Base-by-base conservation (phyloP, 1,140 invertebrate species). In the Drosophila pectinifera region DNA sequence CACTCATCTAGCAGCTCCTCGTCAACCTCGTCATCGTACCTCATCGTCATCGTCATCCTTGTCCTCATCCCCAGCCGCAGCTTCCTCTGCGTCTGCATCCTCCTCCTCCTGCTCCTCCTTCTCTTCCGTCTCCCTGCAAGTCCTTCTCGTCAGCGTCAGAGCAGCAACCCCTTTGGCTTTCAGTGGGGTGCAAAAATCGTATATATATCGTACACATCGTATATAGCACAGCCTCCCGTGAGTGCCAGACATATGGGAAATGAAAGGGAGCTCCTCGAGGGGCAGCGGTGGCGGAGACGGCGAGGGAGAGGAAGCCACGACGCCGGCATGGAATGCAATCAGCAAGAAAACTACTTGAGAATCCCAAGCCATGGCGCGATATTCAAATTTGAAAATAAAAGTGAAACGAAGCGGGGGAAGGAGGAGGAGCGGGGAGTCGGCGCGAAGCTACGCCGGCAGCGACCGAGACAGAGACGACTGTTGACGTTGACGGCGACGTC, bases 351-450 rank as follows among this genome's bases (percentile, higher is more conserved):
- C 83, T 83, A 86, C 83, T 86, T 89, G 84, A 88, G 83, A 86
- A 67, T 78, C 57, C 63, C 72, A 62, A 70, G 64, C 68, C 72
- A 61, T 65, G 67, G 56, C 48, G 75, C 68, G 65, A 67, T 89
- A 86, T 86, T 86, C 84, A 83, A 88, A 86, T 80, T 88, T 76
- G 55, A 81, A 85, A 84, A 84, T 84, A 84, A 86, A 88, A 86
- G 81, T 85, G 81, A 82, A 86, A 76, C 36, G 68, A 67, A 63
- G 58, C 39, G 43, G 54, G 43, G 46, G 43, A 28, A 22, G 42
- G 39, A 3, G 43, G 24, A n/a, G 48, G 28, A 31, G 16, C n/a
- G 24, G 46, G 18, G 18, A 14, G 26, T 28, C 7, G 26, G 26
- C 5, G 26, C 7, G 46, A 16, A 34, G 48, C 28, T 5, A 14